These are phyloP conservation scores for Carterocephalus palaemon DNA, from an alignment of 2,888 invertebrate species.

Conservation along the genomic window DNA sequence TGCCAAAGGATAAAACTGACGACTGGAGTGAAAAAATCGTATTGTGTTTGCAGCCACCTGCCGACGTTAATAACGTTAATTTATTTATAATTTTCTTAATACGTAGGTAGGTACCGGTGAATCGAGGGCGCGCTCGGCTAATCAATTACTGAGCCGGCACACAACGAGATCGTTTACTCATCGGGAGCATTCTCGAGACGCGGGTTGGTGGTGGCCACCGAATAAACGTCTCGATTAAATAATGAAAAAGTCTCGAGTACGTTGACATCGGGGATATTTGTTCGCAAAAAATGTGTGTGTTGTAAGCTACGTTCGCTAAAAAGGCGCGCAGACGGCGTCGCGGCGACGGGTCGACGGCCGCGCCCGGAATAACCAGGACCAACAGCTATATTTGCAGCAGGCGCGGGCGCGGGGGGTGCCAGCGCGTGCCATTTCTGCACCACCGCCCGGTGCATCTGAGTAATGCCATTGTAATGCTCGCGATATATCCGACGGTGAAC, in stretches of 20 bases:
- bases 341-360: slow-evolving; percentile 77
- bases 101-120: slow-evolving; percentile 24
- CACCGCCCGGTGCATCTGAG: slow-evolving; percentile 77
- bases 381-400: slow-evolving; percentile 76
- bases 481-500: slow-evolving; percentile 66
- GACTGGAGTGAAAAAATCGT: slow-evolving; percentile 23
- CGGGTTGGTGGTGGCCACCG: slow-evolving; percentile 26
- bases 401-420: slow-evolving; percentile 59
- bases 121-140: slow-evolving; percentile 29
- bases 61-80: slow-evolving; percentile 29
- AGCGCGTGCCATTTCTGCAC: slow-evolving; percentile 77
- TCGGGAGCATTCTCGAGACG: slow-evolving; percentile 27
- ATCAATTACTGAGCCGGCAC: slow-evolving; percentile 34
- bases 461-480: slow-evolving; percentile 78
- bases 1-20: slow-evolving; percentile 37
- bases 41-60: slow-evolving; percentile 27
- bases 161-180: slow-evolving; percentile 31
- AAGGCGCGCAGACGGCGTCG: slow-evolving; percentile 78
- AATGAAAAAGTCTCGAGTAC: slow-evolving; percentile 44
- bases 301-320: slow-evolving; percentile 72
- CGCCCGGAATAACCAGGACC: slow-evolving; percentile 75
- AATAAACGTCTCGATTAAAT: slow-evolving; percentile 29
- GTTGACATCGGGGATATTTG: slow-evolving; percentile 66
- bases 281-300: slow-evolving; percentile 69
- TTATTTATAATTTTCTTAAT: slow-evolving; percentile 31